Conservation (phyloP, 2,113 vertebrate species). For the Lathamus discolor region DNA sequence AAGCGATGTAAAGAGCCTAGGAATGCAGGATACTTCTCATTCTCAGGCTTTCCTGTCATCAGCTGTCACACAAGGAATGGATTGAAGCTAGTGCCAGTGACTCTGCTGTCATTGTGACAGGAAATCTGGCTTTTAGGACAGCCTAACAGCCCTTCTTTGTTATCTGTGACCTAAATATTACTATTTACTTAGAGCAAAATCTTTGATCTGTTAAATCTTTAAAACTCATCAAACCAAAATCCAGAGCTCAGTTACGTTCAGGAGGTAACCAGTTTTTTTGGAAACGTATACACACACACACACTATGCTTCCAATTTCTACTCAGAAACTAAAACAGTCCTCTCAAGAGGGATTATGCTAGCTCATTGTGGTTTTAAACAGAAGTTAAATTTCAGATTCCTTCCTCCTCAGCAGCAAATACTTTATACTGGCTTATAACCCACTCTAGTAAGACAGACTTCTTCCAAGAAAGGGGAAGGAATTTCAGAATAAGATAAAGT, state of each 20-base stretch:
- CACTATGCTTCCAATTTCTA: not conserved
- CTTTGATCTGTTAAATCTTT: not conserved
- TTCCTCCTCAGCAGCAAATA: not conserved
- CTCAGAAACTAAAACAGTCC: not conserved
- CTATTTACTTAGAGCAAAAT: not conserved
- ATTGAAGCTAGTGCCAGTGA: not conserved
- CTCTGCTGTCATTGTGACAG: not conserved
- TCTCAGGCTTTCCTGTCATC: not conserved
- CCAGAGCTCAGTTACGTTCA: not conserved
- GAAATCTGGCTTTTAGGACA: not conserved
- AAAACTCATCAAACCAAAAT: not conserved
- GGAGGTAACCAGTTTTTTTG: not conserved
- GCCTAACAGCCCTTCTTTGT: not conserved
- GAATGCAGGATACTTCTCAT: not conserved
- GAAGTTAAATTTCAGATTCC: not conserved
- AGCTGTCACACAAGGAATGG: not conserved
- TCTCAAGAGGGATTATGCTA: not conserved
- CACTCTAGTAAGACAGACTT: not conserved
- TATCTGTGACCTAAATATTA: not conserved
- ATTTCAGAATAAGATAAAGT: not conserved
- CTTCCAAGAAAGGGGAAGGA: not conserved
- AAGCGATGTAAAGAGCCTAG: not conserved
- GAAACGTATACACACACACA: accelerated
- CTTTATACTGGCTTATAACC: not conserved
- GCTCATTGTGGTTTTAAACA: not conserved